Evolutionary conservation across 2,113 vertebrate genomes (phyloP), one percentile per base, ranked within the genome.

Genomic region (Cephalopterus ornatus): DNA sequence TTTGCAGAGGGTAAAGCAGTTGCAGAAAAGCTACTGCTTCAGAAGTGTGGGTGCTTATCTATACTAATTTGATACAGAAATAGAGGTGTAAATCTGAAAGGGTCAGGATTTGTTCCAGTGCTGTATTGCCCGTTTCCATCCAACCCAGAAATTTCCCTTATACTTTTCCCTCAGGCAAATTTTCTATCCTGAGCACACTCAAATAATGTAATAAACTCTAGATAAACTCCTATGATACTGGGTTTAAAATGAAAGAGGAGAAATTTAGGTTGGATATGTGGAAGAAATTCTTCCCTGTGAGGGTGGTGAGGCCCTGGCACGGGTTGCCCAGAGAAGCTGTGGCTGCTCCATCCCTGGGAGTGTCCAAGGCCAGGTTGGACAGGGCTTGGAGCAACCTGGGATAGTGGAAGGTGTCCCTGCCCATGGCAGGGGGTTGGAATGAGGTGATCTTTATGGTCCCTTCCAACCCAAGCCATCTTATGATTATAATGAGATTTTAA

Each of bases 301-400:
- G 44, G 23, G 19, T 20, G 10, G 0, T 0, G 4, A 59, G 27
- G 18, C 37, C 7, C 26, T 73, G 32, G 50, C 27, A 66, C 32
- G 42, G 50, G 50, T 0, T 44, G 3, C 9, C 32, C 50, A 58
- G 44, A 66, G 77, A 5, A 44, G 22, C 42, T 65, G 58, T 35
- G 67, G 26, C 9, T 58, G 50, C 6, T 5, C 27, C n/a, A 37
- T 33, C 27, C 37, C 33, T 74, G 68, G 59, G 0, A 67, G 10
- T 59, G 44, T 23, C 0, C 52, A 13, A 74, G 8, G 32, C 9
- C 35, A 27, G 50, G 18, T 0, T 66, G 12, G 22, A 13, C 0
- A 0, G 42, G 12, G 9, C 14, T 66, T 13, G 44, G 44, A 66
- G 2, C 26, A 44, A 0, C 8, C 50, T 59, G 59, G 12, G 3